Conservation (phyloP, 2,888 invertebrate species). For the Helicoverpa assulta region DNA sequence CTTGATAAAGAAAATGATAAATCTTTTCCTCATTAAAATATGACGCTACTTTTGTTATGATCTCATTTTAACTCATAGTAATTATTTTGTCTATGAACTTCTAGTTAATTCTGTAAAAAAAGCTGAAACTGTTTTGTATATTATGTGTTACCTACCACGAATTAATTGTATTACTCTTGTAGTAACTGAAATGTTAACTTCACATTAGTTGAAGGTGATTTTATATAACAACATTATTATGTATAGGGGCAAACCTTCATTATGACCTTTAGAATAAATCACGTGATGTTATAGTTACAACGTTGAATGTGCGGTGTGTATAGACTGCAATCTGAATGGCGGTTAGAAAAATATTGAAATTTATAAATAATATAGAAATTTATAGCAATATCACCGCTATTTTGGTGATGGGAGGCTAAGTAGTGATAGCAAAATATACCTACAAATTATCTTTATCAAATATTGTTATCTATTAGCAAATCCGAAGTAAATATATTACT, state of each 20-base stretch:
- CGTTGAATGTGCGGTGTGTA: conserved; percentile 1
- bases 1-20: conserved; percentile 3
- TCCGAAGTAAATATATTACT: too few species aligned
- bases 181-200: neutral
- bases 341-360: conserved; percentile 1
- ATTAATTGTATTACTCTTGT: neutral
- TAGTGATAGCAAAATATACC: neutral
- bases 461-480: too few species aligned
- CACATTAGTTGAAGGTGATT: neutral
- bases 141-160: conserved; percentile 12
- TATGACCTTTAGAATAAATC: neutral
- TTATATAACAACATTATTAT: neutral
- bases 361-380: conserved; percentile 1
- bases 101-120: conserved; percentile 14
- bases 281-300: neutral
- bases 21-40: neutral
- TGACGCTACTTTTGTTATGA: conserved; percentile 50
- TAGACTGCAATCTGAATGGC: neutral
- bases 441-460: neutral
- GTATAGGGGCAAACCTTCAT: neutral
- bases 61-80: conserved; percentile 57
- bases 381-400: conserved; percentile 6
- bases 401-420: neutral
- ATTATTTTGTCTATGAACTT: conserved; percentile 25
- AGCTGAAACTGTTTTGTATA: conserved; percentile 21